Percentiles rank a stretch among this genome's conserved stretches.
Evolutionary conservation across 2,888 invertebrate species (phyloP).

Genomic region (Trilocha varians): DNA sequence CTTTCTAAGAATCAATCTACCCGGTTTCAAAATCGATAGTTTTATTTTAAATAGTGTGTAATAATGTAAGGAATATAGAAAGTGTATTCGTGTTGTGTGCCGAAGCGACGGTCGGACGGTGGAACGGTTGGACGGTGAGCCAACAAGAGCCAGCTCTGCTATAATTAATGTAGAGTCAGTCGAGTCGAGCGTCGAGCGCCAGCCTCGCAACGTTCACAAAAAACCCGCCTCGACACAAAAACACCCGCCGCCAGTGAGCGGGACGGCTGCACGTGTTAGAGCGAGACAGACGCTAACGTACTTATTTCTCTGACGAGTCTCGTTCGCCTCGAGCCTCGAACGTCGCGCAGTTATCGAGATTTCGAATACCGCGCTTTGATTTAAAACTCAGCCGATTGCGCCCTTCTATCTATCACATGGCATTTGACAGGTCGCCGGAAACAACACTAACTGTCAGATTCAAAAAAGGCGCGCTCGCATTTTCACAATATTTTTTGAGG

Average conservation of each 20-base stretch:
- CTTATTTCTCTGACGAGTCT: constrained; percentile 68
- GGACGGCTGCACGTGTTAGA: constrained; percentile 38
- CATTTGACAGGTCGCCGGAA: constrained; percentile 71
- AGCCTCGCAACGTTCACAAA: constrained; percentile 55
- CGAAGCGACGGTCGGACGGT: too few species aligned
- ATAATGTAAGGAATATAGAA: constrained; percentile 50
- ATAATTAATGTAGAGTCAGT: constrained; percentile 68
- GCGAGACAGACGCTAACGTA: constrained; percentile 41
- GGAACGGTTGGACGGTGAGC: constrained; percentile 42
- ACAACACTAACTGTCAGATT: constrained; percentile 61
- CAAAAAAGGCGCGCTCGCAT: constrained; percentile 59
- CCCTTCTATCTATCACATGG: constrained; percentile 74
- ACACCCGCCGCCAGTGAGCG: constrained; percentile 55
- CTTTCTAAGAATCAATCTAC: background rate
- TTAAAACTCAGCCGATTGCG: constrained; percentile 68
- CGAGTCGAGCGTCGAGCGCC: constrained; percentile 54
- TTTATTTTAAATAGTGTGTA: constrained; percentile 4
- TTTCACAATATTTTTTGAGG: constrained; percentile 23
- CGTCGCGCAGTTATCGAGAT: constrained; percentile 61
- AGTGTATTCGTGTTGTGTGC: constrained; percentile 57
- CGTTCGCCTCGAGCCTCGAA: constrained; percentile 66
- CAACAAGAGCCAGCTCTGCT: constrained; percentile 59
- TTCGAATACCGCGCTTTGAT: constrained; percentile 66
- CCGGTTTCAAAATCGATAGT: background rate
- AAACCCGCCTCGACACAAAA: constrained; percentile 72